Percentiles rank a stretch among this genome's conserved stretches.
Conservation (phyloP, 2,888 invertebrate species). For the Thereva nobilitata region DNA sequence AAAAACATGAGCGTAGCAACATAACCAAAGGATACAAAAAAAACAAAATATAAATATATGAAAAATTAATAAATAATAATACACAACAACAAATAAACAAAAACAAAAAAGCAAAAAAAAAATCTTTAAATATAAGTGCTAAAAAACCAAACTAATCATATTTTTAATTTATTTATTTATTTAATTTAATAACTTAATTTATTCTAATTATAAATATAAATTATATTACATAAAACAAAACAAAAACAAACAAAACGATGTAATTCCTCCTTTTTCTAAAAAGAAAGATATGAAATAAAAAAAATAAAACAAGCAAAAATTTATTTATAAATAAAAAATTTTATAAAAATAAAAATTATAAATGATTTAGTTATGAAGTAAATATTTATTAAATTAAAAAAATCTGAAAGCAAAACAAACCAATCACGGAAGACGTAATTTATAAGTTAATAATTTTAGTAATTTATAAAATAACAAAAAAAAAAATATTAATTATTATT, state of each 20-base stretch:
- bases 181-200: slow-evolving; percentile 43
- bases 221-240: slow-evolving; percentile 44
- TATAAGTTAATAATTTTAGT: background rate
- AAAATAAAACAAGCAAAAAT: slow-evolving; percentile 18
- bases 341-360: slow-evolving; percentile 1
- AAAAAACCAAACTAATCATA: slow-evolving; percentile 49
- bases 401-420: slow-evolving; percentile 42
- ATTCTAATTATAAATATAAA: slow-evolving; percentile 35
- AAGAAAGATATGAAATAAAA: background rate
- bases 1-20: slow-evolving; percentile 41
- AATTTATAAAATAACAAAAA: slow-evolving; percentile 7
- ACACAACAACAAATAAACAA: slow-evolving; percentile 30
- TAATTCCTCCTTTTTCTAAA: slow-evolving; percentile 1
- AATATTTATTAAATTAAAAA: slow-evolving; percentile 37
- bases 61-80: slow-evolving; percentile 5
- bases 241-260: slow-evolving; percentile 39
- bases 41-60: slow-evolving; percentile 26
- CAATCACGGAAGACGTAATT: slow-evolving; percentile 35
- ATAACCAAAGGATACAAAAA: slow-evolving; percentile 42
- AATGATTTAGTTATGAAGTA: slow-evolving; percentile 20
- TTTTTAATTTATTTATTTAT: slow-evolving; percentile 48
- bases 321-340: slow-evolving; percentile 40
- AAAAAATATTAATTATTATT: too few species aligned
- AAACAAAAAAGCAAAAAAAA: slow-evolving; percentile 6
- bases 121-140: slow-evolving; percentile 21